A percentile compares a stretch with the other conserved stretches of the same genome.
phyloP scores from a whole-genome alignment of 1,140 invertebrate genomes.

The Hermetia illucens region DNA sequence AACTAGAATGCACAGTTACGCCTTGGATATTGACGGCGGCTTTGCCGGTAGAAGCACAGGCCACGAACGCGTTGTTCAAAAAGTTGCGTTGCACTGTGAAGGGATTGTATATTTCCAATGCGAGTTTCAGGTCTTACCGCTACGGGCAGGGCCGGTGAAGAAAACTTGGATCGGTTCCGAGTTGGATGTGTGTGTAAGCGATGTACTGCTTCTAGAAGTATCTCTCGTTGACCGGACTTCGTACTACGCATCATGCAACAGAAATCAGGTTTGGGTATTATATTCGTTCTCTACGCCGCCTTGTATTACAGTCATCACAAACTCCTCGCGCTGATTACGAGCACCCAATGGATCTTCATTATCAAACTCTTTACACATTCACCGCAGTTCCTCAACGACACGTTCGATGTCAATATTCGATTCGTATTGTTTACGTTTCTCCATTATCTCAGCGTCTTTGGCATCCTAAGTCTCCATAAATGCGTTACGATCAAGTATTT shows the following conservation, averaged over 20 bases:
- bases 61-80: constrained; percentile 15
- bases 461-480: neutral
- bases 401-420: neutral
- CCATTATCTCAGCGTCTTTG: neutral
- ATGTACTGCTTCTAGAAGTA: neutral
- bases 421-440: neutral
- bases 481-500: constrained; percentile 11
- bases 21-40: constrained; percentile 22
- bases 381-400: neutral
- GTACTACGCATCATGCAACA: constrained; percentile 7
- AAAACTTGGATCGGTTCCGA: constrained; percentile 3
- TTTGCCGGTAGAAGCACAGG: constrained; percentile 27
- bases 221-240: constrained; percentile 6
- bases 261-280: constrained; percentile 5
- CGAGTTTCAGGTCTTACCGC: no score
- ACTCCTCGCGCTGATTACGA: no score
- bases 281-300: no score
- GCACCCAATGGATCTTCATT: no score
- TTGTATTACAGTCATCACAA: no score
- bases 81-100: neutral
- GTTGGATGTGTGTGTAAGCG: neutral
- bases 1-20: constrained; percentile 20
- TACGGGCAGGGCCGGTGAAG: no score
- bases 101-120: neutral
- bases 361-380: no score